Evolutionary conservation across 2,113 vertebrate genomes (phyloP), one percentile per base, ranked within the genome.

Genomic region (Alces alces): DNA sequence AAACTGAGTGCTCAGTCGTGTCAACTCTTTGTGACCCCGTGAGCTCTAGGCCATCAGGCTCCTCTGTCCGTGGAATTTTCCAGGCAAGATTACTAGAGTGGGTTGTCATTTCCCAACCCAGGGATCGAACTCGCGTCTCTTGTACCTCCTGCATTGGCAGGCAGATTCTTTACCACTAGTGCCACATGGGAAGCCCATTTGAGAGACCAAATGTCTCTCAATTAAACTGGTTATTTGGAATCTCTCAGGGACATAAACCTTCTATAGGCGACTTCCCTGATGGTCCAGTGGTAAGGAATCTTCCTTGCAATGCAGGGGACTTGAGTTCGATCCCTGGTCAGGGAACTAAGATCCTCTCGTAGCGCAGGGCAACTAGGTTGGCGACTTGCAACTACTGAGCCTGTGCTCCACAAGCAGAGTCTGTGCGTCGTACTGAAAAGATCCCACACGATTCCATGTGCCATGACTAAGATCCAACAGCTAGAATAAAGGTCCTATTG

Each of bases 101-200:
- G 66, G 66, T 73, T 73, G n/a, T 36, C 66, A 73, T 73, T 39
- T 73, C 36, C 66, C 36, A 73, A 39, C 66, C 21, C 36, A 39
- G 66, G 66, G 66, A 39, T 39, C 10, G 0, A 76, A 76, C 21
- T 43, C 1, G 6, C 0, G 1, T 43, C 36, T 27, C 70, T 76
- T 76, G 39, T 7, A 12, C 43, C 23, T 76, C 23, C 39, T 27
- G 70, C 39, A 43, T 15, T 76, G 39, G 39, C 23, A 43, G 70
- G 39, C 2, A 2, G 6, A 27, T 76, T 76, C 39, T 14, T 76
- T 27, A 76, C 23, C 70, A 27, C 12, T 4, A 27, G 12, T 43
- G 39, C 70, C 39, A 27, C 39, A 12, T 15, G 70, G 39, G 1
- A 76, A 43, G 36, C 39, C 70, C 39, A 39, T 25, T 36, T 73